Percentiles rank a stretch among this genome's conserved stretches.
Evolutionary conservation across 2,797 vertebrate species (phyloP).

Genomic region (Rhyacichthys aspro): DNA sequence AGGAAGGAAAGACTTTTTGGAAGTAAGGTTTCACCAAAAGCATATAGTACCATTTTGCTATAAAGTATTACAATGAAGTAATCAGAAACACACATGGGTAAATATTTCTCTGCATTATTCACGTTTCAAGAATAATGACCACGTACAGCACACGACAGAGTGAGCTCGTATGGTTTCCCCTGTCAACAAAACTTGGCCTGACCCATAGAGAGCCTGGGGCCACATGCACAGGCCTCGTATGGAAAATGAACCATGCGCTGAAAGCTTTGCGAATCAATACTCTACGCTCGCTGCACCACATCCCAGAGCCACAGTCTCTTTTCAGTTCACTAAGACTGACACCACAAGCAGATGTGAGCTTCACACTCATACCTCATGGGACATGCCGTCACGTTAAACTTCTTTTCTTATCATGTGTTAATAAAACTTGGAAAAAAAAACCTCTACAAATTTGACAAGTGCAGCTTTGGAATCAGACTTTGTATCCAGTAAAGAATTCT

Average conservation of each 20-base stretch:
- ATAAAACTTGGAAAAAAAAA: too few species aligned
- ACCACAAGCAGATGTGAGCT: conserved; percentile 42
- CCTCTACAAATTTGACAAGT: too few species aligned
- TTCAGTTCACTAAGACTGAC: conserved; percentile 43
- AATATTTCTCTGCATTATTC: conserved; percentile 1
- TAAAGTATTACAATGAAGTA: too few species aligned
- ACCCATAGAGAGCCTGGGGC: conserved; percentile 40
- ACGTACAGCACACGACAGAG: conserved; percentile 12
- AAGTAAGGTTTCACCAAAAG: too few species aligned
- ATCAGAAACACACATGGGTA: not conserved
- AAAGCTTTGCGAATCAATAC: conserved; percentile 76
- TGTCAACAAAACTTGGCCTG: conserved; percentile 61
- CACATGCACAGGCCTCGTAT: conserved; percentile 61
- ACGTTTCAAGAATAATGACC: not conserved
- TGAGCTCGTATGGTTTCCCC: conserved; percentile 51
- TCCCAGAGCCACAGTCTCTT: conserved; percentile 47
- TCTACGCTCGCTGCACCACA: conserved; percentile 60
- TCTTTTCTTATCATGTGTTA: too few species aligned
- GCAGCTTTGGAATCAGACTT: too few species aligned
- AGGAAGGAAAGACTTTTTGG: too few species aligned
- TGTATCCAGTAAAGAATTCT: too few species aligned
- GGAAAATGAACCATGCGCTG: conserved; percentile 69
- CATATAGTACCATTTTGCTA: too few species aligned
- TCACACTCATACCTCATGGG: conserved; percentile 7
- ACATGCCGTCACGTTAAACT: too few species aligned